Evolutionary conservation across 2,797 vertebrate genomes (phyloP).

Genomic region (Ptychobarbus kaznakovi): DNA sequence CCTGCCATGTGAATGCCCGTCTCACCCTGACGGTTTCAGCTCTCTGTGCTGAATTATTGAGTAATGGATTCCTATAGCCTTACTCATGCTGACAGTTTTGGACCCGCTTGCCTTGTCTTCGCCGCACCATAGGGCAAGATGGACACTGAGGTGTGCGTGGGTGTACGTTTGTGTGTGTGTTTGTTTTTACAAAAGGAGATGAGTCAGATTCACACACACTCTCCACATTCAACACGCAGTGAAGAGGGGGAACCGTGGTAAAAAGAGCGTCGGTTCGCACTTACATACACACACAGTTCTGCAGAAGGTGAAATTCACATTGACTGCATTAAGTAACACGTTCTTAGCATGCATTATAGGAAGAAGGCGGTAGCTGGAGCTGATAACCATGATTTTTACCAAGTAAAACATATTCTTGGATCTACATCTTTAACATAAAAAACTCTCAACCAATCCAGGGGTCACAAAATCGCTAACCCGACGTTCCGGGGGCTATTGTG

Average conservation of each 20-base stretch:
- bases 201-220: conserved; percentile 56
- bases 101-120: conserved; percentile 42
- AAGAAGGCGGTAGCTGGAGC: not conserved
- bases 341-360: not conserved
- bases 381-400: not conserved
- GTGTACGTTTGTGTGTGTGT: conserved; percentile 22
- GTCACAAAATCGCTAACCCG: no score
- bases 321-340: conserved; percentile 33
- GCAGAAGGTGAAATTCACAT: conserved; percentile 19
- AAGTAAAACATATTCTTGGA: not conserved
- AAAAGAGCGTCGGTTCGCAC: conserved; percentile 33
- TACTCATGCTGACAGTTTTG: conserved; percentile 62
- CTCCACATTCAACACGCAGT: conserved; percentile 56
- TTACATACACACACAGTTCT: not conserved
- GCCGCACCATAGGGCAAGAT: conserved; percentile 16
- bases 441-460: not conserved
- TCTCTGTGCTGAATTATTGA: conserved; percentile 64
- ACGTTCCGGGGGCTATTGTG: no score
- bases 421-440: not conserved
- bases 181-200: conserved; percentile 39
- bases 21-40: conserved; percentile 55
- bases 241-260: conserved; percentile 33
- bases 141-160: conserved; percentile 17
- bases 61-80: conserved; percentile 59
- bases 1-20: conserved; percentile 53